Percentiles rank a stretch among this genome's conserved stretches.
Evolutionary conservation across 2,797 vertebrate genomes (phyloP).

Genomic region (Amblyopsis hoosieri): DNA sequence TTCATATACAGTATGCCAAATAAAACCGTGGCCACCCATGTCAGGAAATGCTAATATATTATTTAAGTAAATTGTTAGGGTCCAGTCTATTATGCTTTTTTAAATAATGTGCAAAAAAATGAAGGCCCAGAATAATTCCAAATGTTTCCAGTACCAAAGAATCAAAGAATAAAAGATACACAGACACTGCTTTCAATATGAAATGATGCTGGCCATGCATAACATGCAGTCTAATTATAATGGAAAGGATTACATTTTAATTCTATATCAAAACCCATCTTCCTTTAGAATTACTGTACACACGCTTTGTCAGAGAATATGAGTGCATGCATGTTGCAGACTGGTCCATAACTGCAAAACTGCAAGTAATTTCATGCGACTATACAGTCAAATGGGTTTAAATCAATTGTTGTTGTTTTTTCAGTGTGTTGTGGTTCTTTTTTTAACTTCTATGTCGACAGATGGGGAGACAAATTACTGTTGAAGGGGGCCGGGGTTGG

Average conservation of each 20-base stretch:
- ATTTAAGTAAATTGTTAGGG: background rate
- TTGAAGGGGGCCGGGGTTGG: slow-evolving; percentile 41
- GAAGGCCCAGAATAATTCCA: background rate
- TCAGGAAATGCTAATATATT: background rate
- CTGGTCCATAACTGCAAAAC: slow-evolving; percentile 38
- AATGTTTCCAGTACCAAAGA: slow-evolving; percentile 22
- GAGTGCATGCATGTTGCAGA: slow-evolving; percentile 4
- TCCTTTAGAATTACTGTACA: slow-evolving; percentile 51
- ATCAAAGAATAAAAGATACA: background rate
- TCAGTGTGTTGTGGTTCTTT: slow-evolving; percentile 18
- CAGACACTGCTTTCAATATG: slow-evolving; percentile 52
- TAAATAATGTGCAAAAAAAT: background rate
- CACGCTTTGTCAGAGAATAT: slow-evolving; percentile 40
- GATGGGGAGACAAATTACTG: slow-evolving; percentile 18
- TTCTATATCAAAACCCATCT: slow-evolving; percentile 60
- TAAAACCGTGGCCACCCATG: slow-evolving; percentile 10
- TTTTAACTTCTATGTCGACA: slow-evolving; percentile 34
- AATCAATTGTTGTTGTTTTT: slow-evolving; percentile 62
- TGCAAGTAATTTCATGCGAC: slow-evolving; percentile 58
- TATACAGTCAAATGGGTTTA: slow-evolving; percentile 67
- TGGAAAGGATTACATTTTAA: slow-evolving; percentile 43
- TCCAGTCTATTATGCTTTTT: background rate
- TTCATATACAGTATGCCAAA: slow-evolving; percentile 14
- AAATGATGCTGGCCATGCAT: slow-evolving; percentile 59
- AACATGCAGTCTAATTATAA: slow-evolving; percentile 57